Evolutionary conservation across 1,140 invertebrate genomes (phyloP), one percentile per base, ranked within the genome.

Genomic region (Riptortus pedestris): DNA sequence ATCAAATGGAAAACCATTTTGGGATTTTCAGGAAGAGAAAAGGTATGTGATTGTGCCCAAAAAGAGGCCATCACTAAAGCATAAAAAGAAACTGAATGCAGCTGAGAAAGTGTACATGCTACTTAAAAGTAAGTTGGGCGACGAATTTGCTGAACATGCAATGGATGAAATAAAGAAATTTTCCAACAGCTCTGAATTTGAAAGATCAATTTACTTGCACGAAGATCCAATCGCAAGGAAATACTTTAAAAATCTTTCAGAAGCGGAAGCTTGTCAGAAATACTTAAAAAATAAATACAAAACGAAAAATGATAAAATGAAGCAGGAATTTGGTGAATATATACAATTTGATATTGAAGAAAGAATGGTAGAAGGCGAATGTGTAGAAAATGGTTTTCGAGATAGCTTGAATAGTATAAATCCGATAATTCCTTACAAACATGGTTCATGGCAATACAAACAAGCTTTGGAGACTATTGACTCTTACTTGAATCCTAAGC

Each of bases 91-190:
- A 20, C 18, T 47, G 22, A 47, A n/a, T 20, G 45, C 45, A n/a
- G 18, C 45, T 20, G 45, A 47, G 18, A 47, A 47, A 18, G 22
- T 47, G 2, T 47, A 47, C 22, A 20, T 47, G 22, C n/a, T 47
- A 47, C 4, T 47, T 4, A 47, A 47, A n/a, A 12, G 2, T 47
- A 47, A 18, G 45, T 47, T 47, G 4, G 45, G 45, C 18, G 45
- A 47, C 18, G 4, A 47, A 47, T 47, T 47, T n/a, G 45, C 45
- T 20, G 45, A 47, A 20, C 22, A 47, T n/a, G 45, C 45, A 4
- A 47, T 47, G 45, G 45, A 47, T 20, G 45, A 47, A 47, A 47
- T 47, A 47, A n/a, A n/a, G n/a, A n/a, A n/a, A n/a, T n/a, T n/a
- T n/a, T n/a, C n/a, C n/a, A n/a, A n/a, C n/a, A n/a, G n/a, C n/a